Conservation (phyloP, 2,888 invertebrate species). For the Antheraea yamamai region DNA sequence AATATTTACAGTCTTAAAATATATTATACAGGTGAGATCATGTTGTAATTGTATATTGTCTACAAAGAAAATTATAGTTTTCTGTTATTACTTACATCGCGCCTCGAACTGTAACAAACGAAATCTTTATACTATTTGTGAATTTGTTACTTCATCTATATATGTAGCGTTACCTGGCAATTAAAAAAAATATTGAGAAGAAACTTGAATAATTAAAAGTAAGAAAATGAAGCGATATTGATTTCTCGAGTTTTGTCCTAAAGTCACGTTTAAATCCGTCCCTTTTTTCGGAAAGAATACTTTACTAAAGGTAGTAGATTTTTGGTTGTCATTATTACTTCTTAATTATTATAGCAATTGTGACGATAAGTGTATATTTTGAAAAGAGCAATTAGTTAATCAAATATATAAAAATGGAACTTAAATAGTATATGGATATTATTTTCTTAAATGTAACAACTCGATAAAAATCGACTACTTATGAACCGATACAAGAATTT, state of each 20-base stretch:
- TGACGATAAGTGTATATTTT: background rate
- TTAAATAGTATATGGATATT: background rate
- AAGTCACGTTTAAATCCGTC: background rate
- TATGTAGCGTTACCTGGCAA: background rate
- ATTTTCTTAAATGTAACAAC: too few species aligned
- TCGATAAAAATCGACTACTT: too few species aligned
- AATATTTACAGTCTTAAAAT: too few species aligned
- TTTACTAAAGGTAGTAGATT: background rate
- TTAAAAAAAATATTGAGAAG: background rate
- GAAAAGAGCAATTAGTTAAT: background rate
- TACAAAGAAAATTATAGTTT: too few species aligned
- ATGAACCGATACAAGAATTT: too few species aligned
- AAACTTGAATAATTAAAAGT: background rate
- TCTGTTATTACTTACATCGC: background rate
- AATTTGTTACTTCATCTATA: background rate
- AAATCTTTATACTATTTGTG: background rate
- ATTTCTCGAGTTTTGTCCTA: background rate
- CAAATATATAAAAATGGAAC: background rate
- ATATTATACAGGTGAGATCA: too few species aligned
- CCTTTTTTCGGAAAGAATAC: background rate
- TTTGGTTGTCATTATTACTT: background rate
- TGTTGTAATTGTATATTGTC: too few species aligned
- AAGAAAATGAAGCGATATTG: background rate
- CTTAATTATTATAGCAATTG: background rate
- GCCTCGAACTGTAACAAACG: background rate